Conservation (phyloP, 2,113 vertebrate species). For the Pithys albifrons region DNA sequence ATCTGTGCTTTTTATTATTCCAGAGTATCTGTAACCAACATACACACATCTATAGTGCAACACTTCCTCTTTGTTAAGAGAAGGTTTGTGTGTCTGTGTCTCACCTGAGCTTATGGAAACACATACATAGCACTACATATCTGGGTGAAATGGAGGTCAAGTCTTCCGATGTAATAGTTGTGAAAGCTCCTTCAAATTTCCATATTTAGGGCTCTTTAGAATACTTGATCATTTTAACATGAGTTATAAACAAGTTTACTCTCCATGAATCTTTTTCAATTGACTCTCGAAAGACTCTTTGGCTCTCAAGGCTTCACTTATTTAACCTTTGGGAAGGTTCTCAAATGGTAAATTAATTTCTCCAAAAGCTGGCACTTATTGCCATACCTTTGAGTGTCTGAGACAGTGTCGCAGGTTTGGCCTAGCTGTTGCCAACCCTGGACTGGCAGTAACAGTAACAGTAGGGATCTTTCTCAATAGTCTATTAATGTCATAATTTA, state of each 20-base stretch:
- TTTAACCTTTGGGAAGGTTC: not conserved
- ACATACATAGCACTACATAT: not conserved
- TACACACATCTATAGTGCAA: not conserved
- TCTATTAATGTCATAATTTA: too few relatives aligned
- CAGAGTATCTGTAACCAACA: not conserved
- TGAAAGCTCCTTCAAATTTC: not conserved
- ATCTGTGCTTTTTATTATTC: not conserved
- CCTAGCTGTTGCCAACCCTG: too few relatives aligned
- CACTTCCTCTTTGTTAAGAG: not conserved
- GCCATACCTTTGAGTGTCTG: not conserved
- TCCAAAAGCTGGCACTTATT: not conserved
- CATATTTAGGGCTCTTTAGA: not conserved
- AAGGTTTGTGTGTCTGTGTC: not conserved
- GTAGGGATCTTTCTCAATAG: too few relatives aligned
- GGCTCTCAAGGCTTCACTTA: not conserved
- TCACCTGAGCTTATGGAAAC: not conserved
- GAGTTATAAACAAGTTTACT: not conserved
- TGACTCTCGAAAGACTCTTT: not conserved
- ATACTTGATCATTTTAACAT: not conserved
- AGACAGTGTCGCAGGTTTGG: too few relatives aligned
- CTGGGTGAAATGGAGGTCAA: not conserved
- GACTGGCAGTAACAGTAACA: too few relatives aligned
- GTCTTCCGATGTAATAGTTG: not conserved
- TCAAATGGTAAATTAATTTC: not conserved
- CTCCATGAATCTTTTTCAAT: not conserved